Percentiles rank a stretch among this genome's conserved stretches.
Evolutionary conservation across 2,888 invertebrate species (phyloP).

Genomic region (Drosophila imparisetae): DNA sequence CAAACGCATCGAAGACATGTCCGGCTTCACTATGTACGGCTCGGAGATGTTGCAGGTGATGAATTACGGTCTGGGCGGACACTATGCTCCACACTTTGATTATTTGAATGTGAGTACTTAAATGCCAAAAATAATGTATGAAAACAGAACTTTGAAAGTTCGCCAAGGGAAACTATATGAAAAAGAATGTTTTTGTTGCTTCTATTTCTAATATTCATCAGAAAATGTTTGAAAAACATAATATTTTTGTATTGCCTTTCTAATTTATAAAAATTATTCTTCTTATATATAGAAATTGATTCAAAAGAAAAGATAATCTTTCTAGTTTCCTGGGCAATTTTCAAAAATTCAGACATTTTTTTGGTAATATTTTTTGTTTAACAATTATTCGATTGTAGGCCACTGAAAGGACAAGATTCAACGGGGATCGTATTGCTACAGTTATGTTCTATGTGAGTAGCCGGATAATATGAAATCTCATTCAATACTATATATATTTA

Average conservation of each 20-base stretch:
- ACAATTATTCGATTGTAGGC: constrained; percentile 38
- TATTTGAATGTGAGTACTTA: constrained; percentile 76
- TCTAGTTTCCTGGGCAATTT: background rate
- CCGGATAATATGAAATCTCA: background rate
- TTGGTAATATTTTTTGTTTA: background rate
- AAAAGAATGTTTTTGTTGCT: background rate
- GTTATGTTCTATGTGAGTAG: constrained; percentile 96
- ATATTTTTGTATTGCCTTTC: background rate
- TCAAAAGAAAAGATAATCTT: too few species aligned
- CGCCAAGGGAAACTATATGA: background rate
- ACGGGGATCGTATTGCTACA: constrained; percentile 97
- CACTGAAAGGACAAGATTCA: constrained; percentile 21
- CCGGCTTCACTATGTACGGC: constrained; percentile 68
- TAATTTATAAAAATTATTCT: background rate
- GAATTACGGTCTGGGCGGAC: constrained; percentile 83
- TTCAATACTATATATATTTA: background rate
- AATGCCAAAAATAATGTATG: background rate
- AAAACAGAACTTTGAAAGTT: background rate
- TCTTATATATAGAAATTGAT: background rate
- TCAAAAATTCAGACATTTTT: background rate
- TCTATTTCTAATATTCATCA: too few species aligned
- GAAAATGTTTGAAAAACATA: too few species aligned
- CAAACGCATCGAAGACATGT: constrained; percentile 78
- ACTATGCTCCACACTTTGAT: constrained; percentile 80
- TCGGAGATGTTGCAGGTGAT: constrained; percentile 82